Conservation (phyloP, 1,140 invertebrate genomes). For the Aphis craccivora region DNA sequence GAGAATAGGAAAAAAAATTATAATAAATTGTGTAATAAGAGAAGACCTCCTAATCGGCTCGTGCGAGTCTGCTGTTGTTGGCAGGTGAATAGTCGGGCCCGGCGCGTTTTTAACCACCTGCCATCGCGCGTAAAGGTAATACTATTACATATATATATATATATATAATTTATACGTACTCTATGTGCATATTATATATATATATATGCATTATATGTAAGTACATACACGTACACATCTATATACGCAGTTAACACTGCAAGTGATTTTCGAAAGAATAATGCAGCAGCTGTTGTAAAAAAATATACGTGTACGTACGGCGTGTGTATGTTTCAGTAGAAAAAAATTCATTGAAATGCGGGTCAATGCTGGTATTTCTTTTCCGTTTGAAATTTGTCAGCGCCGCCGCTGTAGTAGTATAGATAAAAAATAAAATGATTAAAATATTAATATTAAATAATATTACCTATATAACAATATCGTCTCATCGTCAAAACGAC, state of each 20-base stretch:
- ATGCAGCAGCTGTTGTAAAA: constrained; percentile 29
- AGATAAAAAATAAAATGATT: not conserved
- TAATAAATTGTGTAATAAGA: constrained; percentile 18
- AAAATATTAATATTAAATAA: not conserved
- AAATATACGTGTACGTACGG: not conserved
- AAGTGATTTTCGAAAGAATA: constrained; percentile 43
- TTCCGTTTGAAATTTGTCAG: constrained; percentile 14
- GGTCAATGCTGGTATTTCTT: not conserved
- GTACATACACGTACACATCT: not conserved
- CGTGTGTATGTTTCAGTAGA: not conserved
- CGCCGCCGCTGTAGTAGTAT: not conserved
- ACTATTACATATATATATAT: not conserved
- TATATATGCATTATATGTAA: not conserved
- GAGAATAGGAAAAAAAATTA: constrained; percentile 21
- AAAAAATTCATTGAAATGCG: constrained; percentile 36
- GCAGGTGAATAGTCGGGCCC: constrained; percentile 36
- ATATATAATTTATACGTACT: not conserved
- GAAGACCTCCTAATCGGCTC: constrained; percentile 9
- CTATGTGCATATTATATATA: not conserved
- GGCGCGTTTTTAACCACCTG: constrained; percentile 37
- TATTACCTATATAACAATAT: not conserved
- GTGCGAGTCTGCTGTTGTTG: constrained; percentile 21
- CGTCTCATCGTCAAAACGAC: not conserved
- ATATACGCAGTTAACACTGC: not conserved
- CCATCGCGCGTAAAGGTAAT: constrained; percentile 21